A percentile compares a stretch with the other conserved stretches of the same genome.
Conservation (phyloP, 2,888 invertebrate genomes). For the Netelia fuscicornis region DNA sequence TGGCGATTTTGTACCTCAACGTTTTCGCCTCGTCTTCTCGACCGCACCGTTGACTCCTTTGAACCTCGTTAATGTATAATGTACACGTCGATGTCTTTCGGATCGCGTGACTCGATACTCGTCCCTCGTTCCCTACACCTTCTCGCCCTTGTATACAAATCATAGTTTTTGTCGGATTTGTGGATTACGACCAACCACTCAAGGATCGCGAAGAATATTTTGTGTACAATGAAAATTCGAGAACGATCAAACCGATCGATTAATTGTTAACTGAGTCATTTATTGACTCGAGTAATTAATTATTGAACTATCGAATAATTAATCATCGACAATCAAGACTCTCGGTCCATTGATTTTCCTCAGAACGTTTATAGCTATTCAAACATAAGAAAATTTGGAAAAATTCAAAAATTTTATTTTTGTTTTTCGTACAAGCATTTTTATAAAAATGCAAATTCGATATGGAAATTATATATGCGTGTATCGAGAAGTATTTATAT, state of each 20-base stretch:
- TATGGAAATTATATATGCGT: too few species aligned
- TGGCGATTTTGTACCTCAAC: conserved; percentile 53
- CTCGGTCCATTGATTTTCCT: too few species aligned
- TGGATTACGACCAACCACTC: not conserved
- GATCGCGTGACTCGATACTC: conserved; percentile 19
- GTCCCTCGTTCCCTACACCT: conserved; percentile 9
- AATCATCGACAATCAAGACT: too few species aligned
- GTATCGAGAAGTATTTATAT: not conserved
- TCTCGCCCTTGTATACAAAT: not conserved
- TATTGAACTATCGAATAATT: too few species aligned
- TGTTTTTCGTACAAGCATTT: not conserved
- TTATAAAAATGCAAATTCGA: not conserved
- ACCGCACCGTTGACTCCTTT: conserved; percentile 79
- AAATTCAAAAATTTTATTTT: not conserved
- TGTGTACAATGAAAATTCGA: too few species aligned
- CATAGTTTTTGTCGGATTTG: not conserved
- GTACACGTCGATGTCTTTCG: not conserved
- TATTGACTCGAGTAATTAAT: too few species aligned
- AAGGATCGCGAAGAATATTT: not conserved
- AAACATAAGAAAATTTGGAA: too few species aligned
- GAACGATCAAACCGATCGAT: too few species aligned
- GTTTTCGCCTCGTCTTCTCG: conserved; percentile 67
- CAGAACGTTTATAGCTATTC: too few species aligned
- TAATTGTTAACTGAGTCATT: too few species aligned
- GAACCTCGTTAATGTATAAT: conserved; percentile 54